Percentiles rank a stretch among this genome's conserved stretches.
phyloP scores from a whole-genome alignment of 2,113 vertebrate genomes.

The Tetraodon nigroviridis region DNA sequence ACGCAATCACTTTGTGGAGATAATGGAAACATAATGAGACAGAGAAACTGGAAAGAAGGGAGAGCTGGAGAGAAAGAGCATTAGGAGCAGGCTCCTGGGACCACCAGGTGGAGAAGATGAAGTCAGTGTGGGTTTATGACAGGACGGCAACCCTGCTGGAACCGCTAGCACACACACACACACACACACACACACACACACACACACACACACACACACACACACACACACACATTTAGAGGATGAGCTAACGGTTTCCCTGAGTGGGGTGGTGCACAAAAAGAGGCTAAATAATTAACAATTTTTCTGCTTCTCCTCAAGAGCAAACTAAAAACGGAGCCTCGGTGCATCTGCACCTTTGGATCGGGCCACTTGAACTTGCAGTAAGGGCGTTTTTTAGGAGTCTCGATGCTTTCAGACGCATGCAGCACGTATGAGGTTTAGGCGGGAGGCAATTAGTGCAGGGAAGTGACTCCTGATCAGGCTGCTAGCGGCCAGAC shows the following conservation, averaged over 20 bases:
- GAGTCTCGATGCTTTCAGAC: conserved; percentile 15
- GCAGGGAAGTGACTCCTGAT: conserved; percentile 55
- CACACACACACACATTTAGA: background rate
- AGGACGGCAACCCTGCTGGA: too few species aligned
- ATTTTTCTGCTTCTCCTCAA: conserved; percentile 38
- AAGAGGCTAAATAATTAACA: conserved; percentile 41
- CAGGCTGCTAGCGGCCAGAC: conserved; percentile 62
- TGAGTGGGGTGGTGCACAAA: too few species aligned
- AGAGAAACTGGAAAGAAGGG: background rate
- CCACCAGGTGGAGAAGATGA: too few species aligned
- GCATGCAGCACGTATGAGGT: conserved; percentile 1
- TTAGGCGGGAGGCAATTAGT: conserved; percentile 44
- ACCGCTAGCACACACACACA: background rate
- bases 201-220: too few species aligned
- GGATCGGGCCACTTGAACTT: conserved; percentile 39
- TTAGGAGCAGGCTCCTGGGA: too few species aligned
- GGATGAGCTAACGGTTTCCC: too few species aligned
- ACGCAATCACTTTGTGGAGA: background rate
- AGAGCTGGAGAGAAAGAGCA: background rate
- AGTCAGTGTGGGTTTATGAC: too few species aligned
- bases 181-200: too few species aligned
- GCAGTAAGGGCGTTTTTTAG: conserved; percentile 21
- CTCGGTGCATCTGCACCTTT: conserved; percentile 34
- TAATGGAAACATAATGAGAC: background rate
- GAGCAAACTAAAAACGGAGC: conserved; percentile 38